A percentile compares a stretch with the other conserved stretches of the same genome.
Conservation (phyloP, 1,140 invertebrate genomes). For the Gryllus bimaculatus region DNA sequence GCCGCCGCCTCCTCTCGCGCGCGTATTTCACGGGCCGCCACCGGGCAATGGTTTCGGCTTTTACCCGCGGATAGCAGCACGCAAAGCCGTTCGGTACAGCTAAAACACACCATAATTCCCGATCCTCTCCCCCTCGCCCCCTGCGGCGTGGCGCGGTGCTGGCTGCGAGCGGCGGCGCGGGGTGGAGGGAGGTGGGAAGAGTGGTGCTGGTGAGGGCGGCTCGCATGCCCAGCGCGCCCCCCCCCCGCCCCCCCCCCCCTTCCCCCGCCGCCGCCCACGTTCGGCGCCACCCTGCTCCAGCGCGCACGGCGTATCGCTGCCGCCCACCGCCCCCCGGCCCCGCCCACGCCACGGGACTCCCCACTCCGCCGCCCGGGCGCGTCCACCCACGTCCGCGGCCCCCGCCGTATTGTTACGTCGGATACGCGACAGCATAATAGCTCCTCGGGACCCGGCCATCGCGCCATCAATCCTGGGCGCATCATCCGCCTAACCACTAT, state of each 20-base stretch:
- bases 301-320: not conserved
- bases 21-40: not conserved
- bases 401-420: not conserved
- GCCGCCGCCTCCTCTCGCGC: not conserved
- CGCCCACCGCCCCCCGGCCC: not conserved
- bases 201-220: no score
- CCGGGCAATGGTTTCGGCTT: not conserved
- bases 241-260: no score
- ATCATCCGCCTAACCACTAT: not conserved
- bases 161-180: no score
- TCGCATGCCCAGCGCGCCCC: not conserved
- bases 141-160: no score
- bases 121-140: not conserved
- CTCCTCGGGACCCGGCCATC: not conserved
- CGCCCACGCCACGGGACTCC: not conserved
- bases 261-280: no score
- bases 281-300: not conserved
- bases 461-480: not conserved
- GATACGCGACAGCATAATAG: not conserved
- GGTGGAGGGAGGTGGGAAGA: no score
- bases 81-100: not conserved
- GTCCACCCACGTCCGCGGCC: not conserved
- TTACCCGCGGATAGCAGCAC: not conserved
- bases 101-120: not conserved
- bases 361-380: not conserved